A percentile compares a stretch with the other conserved stretches of the same genome.
These are phyloP conservation scores for Psettodes erumei DNA, from an alignment of 2,113 vertebrate species.

Conservation along the genomic window DNA sequence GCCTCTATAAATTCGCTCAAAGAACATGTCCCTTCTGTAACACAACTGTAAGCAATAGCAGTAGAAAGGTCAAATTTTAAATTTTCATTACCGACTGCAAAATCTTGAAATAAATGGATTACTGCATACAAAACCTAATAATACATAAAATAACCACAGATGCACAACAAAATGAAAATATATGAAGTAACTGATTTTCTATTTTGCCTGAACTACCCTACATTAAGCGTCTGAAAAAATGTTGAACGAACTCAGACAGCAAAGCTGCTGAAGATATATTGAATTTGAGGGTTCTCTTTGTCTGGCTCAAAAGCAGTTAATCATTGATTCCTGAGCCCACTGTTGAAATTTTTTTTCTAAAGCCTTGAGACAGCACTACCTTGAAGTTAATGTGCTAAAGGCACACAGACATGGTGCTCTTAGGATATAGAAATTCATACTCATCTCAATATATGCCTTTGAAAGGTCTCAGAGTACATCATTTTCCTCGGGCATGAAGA, in stretches of 20 bases:
- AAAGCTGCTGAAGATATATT: conserved; percentile 64
- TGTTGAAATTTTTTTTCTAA: conserved; percentile 53
- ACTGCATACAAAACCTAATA: conserved; percentile 6
- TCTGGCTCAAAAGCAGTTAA: conserved; percentile 67
- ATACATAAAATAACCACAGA: conserved; percentile 23
- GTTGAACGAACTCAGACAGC: conserved; percentile 44
- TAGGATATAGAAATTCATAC: conserved; percentile 48
- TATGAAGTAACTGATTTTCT: conserved; percentile 39
- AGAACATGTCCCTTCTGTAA: conserved; percentile 13
- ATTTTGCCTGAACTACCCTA: conserved; percentile 22
- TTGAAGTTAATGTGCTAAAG: conserved; percentile 73
- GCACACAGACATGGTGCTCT: conserved; percentile 45
- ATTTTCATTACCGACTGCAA: conserved; percentile 26
- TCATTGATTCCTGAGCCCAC: conserved; percentile 63
- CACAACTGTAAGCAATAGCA: conserved; percentile 13
- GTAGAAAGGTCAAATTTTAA: conserved; percentile 6
- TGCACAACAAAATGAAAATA: conserved; percentile 45
- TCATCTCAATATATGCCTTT: conserved; percentile 52
- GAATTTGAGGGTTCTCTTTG: conserved; percentile 60
- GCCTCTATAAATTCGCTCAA: conserved; percentile 21
- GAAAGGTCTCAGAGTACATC: conserved; percentile 37
- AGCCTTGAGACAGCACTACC: conserved; percentile 65
- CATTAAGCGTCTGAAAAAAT: conserved; percentile 42
- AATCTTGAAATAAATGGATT: conserved; percentile 30
- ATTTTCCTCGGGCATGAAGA: conserved; percentile 38